Evolutionary conservation across 2,797 vertebrate species (phyloP).

Genomic region (Cyprinella venusta): DNA sequence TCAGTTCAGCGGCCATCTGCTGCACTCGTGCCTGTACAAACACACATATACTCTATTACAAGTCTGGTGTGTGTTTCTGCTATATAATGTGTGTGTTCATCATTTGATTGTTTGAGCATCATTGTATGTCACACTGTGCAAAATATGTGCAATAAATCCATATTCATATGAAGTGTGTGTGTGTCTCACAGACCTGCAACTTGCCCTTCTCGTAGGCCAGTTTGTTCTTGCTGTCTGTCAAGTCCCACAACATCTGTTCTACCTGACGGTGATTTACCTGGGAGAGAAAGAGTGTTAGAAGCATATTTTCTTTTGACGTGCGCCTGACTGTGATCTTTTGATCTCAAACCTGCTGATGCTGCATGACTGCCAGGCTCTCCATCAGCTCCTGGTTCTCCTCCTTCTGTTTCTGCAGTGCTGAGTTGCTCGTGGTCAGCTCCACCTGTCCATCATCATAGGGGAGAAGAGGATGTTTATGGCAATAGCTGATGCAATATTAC

Average conservation of each 20-base stretch:
- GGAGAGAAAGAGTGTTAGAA: conserved; percentile 7
- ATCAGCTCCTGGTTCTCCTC: conserved; percentile 71
- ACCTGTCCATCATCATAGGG: conserved; percentile 60
- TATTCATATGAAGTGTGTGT: not conserved
- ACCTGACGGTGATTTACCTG: conserved; percentile 69
- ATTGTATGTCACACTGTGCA: not conserved
- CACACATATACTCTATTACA: not conserved
- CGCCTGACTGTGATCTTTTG: conserved; percentile 13
- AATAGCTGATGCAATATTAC: not conserved
- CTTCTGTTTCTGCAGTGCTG: conserved; percentile 63
- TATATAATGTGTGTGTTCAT: not conserved
- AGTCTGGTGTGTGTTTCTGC: not conserved
- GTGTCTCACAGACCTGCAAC: conserved; percentile 66
- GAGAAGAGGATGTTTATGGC: not conserved
- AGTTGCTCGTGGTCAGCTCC: conserved; percentile 64
- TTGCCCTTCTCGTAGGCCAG: conserved; percentile 73
- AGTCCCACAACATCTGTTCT: conserved; percentile 68
- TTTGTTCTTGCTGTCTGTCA: conserved; percentile 75
- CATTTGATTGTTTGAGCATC: not conserved
- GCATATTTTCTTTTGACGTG: not conserved
- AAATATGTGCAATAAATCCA: not conserved
- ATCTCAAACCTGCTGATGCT: conserved; percentile 67
- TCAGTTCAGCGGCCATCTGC: conserved; percentile 71
- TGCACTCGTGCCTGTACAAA: conserved; percentile 65
- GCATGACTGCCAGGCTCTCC: conserved; percentile 61